A percentile compares a stretch with the other conserved stretches of the same genome.
These are phyloP conservation scores for Noctilio leporinus DNA, from an alignment of 2,113 vertebrate genomes.

Conservation along the genomic window DNA sequence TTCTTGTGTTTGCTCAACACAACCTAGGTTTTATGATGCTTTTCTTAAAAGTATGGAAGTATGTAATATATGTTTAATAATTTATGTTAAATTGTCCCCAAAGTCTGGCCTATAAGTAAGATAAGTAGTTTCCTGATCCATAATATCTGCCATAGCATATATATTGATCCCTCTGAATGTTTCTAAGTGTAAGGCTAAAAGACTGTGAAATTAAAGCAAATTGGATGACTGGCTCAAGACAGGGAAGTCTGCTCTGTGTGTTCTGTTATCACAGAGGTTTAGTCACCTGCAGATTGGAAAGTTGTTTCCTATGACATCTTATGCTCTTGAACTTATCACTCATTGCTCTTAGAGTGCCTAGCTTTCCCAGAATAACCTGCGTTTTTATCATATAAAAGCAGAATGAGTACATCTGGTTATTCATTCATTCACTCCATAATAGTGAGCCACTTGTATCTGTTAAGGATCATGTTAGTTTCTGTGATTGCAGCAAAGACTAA, in stretches of 20 bases:
- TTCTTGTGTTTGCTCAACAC: background rate
- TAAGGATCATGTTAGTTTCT: background rate
- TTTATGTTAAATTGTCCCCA: background rate
- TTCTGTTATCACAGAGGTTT: background rate
- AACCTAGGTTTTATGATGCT: background rate
- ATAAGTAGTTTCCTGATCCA: background rate
- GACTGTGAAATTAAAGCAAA: constrained; percentile 2
- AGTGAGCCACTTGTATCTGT: background rate
- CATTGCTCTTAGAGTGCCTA: background rate
- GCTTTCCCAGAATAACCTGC: background rate
- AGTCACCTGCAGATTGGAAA: background rate
- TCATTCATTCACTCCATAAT: background rate
- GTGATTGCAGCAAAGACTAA: background rate
- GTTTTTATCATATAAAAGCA: background rate
- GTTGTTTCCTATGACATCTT: background rate
- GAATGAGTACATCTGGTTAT: background rate
- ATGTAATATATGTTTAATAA: background rate
- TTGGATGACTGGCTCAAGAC: background rate
- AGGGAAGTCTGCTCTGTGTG: background rate
- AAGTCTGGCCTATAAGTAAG: background rate
- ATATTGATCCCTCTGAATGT: background rate
- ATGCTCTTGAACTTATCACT: background rate
- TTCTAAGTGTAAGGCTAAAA: background rate
- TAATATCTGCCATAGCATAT: background rate
- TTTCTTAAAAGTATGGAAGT: background rate